A percentile compares a stretch with the other conserved stretches of the same genome.
These are phyloP conservation scores for Conger conger DNA, from an alignment of 2,113 vertebrate genomes.

Conservation along the genomic window DNA sequence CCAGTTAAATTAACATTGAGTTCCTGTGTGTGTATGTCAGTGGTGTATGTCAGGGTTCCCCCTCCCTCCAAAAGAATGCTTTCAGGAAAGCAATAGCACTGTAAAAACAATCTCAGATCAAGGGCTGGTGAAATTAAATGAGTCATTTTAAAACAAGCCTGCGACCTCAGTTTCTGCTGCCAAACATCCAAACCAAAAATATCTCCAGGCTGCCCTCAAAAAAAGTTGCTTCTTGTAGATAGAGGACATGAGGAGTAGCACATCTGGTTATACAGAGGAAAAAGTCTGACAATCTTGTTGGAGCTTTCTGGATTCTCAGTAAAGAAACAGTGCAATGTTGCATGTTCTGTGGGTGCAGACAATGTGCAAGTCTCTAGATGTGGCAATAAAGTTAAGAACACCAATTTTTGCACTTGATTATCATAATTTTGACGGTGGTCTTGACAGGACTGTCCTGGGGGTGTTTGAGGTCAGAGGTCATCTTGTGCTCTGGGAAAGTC, in stretches of 20 bases:
- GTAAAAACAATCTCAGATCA: neutral
- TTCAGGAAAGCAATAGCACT: neutral
- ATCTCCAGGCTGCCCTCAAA: neutral
- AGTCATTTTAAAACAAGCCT: neutral
- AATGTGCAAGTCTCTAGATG: neutral
- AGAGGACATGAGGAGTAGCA: neutral
- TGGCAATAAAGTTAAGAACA: neutral
- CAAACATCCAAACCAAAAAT: neutral
- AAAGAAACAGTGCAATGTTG: neutral
- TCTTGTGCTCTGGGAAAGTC: neutral
- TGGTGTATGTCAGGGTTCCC: neutral
- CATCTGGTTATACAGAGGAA: neutral
- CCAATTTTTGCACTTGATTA: neutral
- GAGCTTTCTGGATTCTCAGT: neutral
- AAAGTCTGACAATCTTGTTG: neutral
- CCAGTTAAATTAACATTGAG: neutral
- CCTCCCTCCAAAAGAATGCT: neutral
- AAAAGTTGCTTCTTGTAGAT: neutral
- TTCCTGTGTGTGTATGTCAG: neutral
- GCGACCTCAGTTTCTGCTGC: neutral
- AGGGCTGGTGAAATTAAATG: neutral
- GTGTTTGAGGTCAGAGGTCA: neutral
- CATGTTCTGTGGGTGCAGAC: neutral
- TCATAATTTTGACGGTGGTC: neutral
- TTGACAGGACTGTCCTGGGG: neutral